Base-by-base conservation (phyloP, 2,113 vertebrate genomes). In the Pao palembangensis region DNA sequence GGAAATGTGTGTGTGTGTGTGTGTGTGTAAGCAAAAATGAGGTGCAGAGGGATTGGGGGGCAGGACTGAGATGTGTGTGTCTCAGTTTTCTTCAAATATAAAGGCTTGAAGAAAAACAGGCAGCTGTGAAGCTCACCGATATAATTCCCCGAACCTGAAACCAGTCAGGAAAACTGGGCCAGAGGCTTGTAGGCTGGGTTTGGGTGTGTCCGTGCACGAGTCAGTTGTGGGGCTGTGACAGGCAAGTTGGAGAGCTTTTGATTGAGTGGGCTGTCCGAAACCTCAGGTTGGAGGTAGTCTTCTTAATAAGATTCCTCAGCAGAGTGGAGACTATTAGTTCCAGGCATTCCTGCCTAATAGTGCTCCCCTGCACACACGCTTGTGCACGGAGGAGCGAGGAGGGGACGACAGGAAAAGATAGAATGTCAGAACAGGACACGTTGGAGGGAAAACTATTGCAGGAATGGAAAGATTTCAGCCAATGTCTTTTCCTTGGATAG, bases 281-380 rank as follows among this genome's bases (percentile, higher is more conserved):
- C 70, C 49, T 62, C 64, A 81, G 75, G 73, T 83, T 80, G 48
- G 68, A 75, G 82, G 75, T 85, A 76, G 69, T 75, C 46, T 68
- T 80, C n/a, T 82, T 70, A 78, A 75, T 81, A 78, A 67, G 79
- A 85, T 84, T 84, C 75, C 82, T 83, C 44, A 78, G 74, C 62
- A 44, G 77, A 69, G 80, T 71, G 82, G 82, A 81, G 72, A 82
- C 75, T 86, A 87, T 88, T 87, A 81, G 84, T 87, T 86, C 80
- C 87, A 87, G 82, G 83, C 83, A 82, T 80, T 77, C 83, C 73
- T 71, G 61, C 51, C 53, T 80, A 71, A 82, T 71, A 73, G 60
- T 52, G 53, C 69, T 46, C n/a, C 59, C 66, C 61, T 50, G 64
- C 47, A 59, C 58, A 42, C 44, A 56, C 16, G 53, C 19, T 41